Evolutionary conservation across 2,888 invertebrate species (phyloP), one percentile per base, ranked within the genome.

Genomic region (Tyria jacobaeae): DNA sequence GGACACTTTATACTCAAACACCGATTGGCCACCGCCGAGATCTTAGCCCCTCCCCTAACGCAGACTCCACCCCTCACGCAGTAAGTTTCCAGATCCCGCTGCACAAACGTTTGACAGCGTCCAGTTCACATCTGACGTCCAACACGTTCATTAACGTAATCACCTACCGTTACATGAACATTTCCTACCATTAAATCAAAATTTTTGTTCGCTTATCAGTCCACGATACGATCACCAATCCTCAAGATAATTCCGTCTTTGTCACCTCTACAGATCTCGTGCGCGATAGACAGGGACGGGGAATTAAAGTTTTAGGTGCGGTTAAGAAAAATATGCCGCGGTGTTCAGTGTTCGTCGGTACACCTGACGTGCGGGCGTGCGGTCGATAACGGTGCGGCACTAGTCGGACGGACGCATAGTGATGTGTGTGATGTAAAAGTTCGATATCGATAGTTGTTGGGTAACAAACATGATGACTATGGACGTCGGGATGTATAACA

Each of bases 401-500:
- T 77, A 80, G 76, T 52, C 78, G 80, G 80, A 82, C 81, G 83
- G 82, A 83, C 78, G 80, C 82, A 64, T 83, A 88, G 93, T 91
- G 91, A 87, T 89, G 92, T 92, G 91, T 87, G 90, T 88, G 87
- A 86, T 87, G 85, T 90, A 87, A 84, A 71, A 78, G 73, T 78
- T 85, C 78, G 81, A 76, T 86, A 85, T 88, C 87, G 87, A 88
- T 84, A 88, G 84, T 85, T 84, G 82, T 81, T 86, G 83, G 83
- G 86, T 85, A 87, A 87, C 80, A 90, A 89, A 89, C 91, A 96
- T 96, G 96, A 96, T 96, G 96, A 96, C 95, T 95, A 96, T 96
- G 96, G 96, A 96, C 95, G 95, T 96, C 95, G 96, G 96, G 86
- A 96, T 96, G 96, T 96, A 96, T 94, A 96, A 96, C 85, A 95